Percentiles rank a stretch among this genome's conserved stretches.
Conservation (phyloP, 2,797 vertebrate genomes). For the Allobates femoralis region DNA sequence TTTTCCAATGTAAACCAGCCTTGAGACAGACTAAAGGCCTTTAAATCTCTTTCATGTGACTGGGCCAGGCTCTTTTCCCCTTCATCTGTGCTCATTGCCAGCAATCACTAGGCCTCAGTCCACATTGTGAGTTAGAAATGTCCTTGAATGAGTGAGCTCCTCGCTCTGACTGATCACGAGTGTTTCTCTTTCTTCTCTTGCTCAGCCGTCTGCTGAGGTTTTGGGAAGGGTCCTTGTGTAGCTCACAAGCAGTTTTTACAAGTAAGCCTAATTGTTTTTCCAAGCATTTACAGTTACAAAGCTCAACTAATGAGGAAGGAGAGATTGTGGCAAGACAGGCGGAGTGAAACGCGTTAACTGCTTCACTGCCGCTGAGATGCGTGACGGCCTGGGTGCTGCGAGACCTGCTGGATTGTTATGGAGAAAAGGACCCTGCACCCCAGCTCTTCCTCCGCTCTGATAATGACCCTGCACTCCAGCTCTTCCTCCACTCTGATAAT, state of each 20-base stretch:
- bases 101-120: constrained; percentile 35
- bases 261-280: constrained; percentile 45
- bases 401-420: too few species aligned
- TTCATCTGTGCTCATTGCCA: constrained; percentile 24
- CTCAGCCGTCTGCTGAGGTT: neutral
- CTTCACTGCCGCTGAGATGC: neutral
- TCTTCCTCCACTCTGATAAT: too few species aligned
- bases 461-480: too few species aligned
- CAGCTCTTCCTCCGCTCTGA: too few species aligned
- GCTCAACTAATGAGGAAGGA: constrained; percentile 41
- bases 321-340: constrained; percentile 23
- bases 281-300: constrained; percentile 52
- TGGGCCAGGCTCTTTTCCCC: neutral
- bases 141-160: constrained; percentile 27
- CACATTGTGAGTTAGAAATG: constrained; percentile 15
- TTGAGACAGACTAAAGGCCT: constrained; percentile 43
- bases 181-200: neutral
- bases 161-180: constrained; percentile 8
- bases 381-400: neutral
- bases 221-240: constrained; percentile 20
- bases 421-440: too few species aligned
- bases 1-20: constrained; percentile 46
- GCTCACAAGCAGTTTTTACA: constrained; percentile 23
- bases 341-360: constrained; percentile 23
- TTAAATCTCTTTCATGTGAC: constrained; percentile 62